Conservation (phyloP, 1,140 invertebrate species). For the Homalodisca vitripennis region DNA sequence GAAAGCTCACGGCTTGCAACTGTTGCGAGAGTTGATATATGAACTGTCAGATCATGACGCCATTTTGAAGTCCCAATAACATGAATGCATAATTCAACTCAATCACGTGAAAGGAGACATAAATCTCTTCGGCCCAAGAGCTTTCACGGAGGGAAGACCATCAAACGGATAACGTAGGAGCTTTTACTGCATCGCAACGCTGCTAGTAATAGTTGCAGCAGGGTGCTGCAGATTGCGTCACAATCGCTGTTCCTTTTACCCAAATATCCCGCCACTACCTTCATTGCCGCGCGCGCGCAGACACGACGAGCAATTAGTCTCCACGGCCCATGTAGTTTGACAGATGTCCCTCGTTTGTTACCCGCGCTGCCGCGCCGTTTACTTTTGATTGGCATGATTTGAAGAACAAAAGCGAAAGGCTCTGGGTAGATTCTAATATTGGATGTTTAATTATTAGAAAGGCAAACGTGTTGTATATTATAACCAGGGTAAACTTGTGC, state of each 20-base stretch:
- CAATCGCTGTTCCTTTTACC: conserved; percentile 2
- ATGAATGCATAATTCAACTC: conserved; percentile 1
- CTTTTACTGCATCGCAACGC: background rate
- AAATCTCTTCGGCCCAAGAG: background rate
- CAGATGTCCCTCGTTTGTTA: background rate
- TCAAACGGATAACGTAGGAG: conserved; percentile 1
- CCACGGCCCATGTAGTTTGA: background rate
- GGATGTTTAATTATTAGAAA: no score
- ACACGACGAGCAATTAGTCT: background rate
- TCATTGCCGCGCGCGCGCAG: conserved; percentile 4
- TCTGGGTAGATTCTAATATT: no score
- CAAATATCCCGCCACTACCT: conserved; percentile 10
- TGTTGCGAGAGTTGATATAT: no score
- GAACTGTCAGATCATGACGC: no score
- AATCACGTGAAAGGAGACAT: background rate
- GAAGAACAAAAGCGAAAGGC: no score
- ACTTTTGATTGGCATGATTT: no score
- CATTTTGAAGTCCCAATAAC: background rate
- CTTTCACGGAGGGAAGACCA: background rate
- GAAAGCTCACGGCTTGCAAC: no score
- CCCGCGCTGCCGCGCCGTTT: no score
- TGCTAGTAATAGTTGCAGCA: no score
- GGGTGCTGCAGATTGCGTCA: background rate
- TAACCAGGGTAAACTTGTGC: no score
- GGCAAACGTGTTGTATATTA: no score